These are phyloP conservation scores for Lutjanus campechanus DNA, from an alignment of 2,797 vertebrate genomes.

Conservation along the genomic window DNA sequence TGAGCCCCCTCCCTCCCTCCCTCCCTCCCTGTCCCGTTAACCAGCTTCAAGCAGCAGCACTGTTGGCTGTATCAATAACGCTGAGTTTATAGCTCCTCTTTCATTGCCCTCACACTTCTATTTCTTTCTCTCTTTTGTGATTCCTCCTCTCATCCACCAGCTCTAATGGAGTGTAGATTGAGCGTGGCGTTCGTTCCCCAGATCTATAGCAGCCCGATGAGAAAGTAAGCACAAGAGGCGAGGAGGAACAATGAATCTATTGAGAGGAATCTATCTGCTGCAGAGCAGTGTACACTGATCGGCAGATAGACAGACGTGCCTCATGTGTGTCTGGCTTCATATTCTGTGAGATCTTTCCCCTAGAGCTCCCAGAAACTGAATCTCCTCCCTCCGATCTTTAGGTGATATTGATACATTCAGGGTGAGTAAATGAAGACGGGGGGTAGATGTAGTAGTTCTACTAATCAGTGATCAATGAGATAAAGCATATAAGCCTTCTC, in stretches of 20 bases:
- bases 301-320: conserved; percentile 63
- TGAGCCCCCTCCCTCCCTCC: conserved; percentile 24
- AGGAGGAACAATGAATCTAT: conserved; percentile 66
- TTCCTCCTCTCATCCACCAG: conserved; percentile 58
- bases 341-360: conserved; percentile 34
- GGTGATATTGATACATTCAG: conserved; percentile 33
- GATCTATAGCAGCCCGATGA: conserved; percentile 61
- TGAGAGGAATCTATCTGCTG: conserved; percentile 49
- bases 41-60: conserved; percentile 46
- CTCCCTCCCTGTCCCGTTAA: conserved; percentile 21
- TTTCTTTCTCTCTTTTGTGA: conserved; percentile 47
- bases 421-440: conserved; percentile 14
- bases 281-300: conserved; percentile 2
- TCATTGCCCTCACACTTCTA: conserved; percentile 43
- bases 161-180: conserved; percentile 82
- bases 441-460: conserved; percentile 29
- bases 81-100: conserved; percentile 62
- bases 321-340: conserved; percentile 53
- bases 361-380: conserved; percentile 13
- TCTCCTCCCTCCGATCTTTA: conserved; percentile 30
- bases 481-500: conserved; percentile 28
- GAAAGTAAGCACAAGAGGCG: conserved; percentile 49
- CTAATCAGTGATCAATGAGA: conserved; percentile 60
- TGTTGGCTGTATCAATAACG: conserved; percentile 60
- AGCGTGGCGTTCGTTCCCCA: conserved; percentile 23